Percentiles rank a stretch among this genome's conserved stretches.
These are phyloP conservation scores for Apamea epomidion DNA, from an alignment of 2,888 invertebrate genomes.

Conservation along the genomic window DNA sequence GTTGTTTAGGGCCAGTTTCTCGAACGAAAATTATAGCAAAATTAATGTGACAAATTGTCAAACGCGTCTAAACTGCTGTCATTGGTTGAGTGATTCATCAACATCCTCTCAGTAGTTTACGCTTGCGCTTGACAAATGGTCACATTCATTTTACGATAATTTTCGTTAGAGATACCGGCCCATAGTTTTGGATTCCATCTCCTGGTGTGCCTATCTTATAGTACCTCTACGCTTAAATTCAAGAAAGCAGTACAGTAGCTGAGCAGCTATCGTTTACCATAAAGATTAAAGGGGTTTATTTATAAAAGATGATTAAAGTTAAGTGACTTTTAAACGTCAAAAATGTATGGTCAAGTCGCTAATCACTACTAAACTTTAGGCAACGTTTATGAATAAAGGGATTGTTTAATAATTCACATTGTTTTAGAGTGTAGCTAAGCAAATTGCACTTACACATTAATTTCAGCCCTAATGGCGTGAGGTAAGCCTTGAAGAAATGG, in stretches of 20 bases:
- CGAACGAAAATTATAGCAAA: neutral
- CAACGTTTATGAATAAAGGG: neutral
- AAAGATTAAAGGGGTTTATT: neutral
- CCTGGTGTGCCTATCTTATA: neutral
- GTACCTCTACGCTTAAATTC: neutral
- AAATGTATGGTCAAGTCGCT: neutral
- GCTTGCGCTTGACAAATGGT: neutral
- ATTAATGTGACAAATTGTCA: neutral
- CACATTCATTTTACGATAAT: neutral
- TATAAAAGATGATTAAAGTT: neutral
- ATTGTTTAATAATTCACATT: neutral
- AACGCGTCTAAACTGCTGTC: neutral
- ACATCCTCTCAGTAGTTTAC: neutral
- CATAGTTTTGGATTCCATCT: neutral
- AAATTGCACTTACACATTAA: conserved; percentile 27
- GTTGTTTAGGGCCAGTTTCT: neutral
- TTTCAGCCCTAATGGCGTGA: conserved; percentile 51
- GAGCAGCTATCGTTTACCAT: neutral
- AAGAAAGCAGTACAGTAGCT: neutral
- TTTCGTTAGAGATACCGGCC: neutral
- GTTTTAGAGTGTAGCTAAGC: conserved; percentile 6
- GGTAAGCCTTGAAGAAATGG: conserved; percentile 44
- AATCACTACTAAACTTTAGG: neutral
- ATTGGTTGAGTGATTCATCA: neutral
- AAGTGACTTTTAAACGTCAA: neutral